A percentile compares a stretch with the other conserved stretches of the same genome.
Evolutionary conservation across 2,797 vertebrate species (phyloP).

Genomic region (Steatocranus sp.): DNA sequence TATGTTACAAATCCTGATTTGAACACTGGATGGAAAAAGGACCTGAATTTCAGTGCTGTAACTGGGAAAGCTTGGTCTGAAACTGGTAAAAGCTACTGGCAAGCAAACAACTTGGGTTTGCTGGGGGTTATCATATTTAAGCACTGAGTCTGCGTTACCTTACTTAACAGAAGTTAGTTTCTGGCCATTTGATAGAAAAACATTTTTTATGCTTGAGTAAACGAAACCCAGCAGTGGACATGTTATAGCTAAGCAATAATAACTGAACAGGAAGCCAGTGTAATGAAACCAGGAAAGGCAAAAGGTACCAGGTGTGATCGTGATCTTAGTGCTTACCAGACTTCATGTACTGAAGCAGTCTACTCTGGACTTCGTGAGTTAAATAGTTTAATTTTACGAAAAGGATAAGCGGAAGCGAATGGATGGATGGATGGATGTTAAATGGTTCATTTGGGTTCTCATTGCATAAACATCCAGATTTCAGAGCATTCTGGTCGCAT

Average conservation of each 20-base stretch:
- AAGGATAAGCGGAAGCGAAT: too few relatives aligned
- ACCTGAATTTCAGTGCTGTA: not conserved
- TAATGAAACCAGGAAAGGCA: not conserved
- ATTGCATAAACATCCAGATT: not conserved
- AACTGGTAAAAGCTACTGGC: not conserved
- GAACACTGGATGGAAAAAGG: not conserved
- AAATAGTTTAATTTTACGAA: not conserved
- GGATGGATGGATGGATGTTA: too few relatives aligned
- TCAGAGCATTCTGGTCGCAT: not conserved
- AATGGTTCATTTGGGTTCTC: not conserved
- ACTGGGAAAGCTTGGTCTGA: not conserved
- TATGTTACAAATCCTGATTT: not conserved
- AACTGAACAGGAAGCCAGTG: not conserved
- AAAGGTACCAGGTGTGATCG: rapidly evolving
- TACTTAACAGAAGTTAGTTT: not conserved
- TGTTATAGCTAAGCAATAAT: not conserved
- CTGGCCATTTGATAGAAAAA: not conserved
- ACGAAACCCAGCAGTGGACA: rapidly evolving
- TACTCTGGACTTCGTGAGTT: not conserved
- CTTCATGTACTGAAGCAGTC: not conserved
- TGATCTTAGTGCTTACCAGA: not conserved
- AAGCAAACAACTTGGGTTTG: not conserved
- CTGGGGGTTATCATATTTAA: not conserved
- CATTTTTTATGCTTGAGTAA: not conserved
- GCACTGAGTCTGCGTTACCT: not conserved